Evolutionary conservation across 1,140 invertebrate species (phyloP).

Genomic region (Trichonephila clavipes): DNA sequence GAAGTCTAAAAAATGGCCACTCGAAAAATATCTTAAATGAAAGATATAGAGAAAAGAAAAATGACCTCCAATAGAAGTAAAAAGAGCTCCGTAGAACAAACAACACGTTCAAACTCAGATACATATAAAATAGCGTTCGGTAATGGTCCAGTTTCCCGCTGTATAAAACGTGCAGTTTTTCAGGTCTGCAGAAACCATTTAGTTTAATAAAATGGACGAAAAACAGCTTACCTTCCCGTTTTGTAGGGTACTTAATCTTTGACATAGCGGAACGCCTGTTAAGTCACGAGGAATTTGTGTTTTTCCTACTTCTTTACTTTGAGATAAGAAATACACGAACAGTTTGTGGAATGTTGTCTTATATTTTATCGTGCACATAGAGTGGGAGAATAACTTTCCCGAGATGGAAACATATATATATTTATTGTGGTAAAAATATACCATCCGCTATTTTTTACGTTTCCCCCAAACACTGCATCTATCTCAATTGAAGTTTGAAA

Average conservation of each 20-base stretch:
- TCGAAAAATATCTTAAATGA: conserved; percentile 42
- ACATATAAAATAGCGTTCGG: conserved; percentile 60
- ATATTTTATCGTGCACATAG: conserved; percentile 69
- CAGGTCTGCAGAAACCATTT: conserved; percentile 77
- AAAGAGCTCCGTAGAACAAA: background rate
- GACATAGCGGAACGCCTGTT: conserved; percentile 75
- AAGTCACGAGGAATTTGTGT: conserved; percentile 75
- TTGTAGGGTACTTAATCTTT: conserved; percentile 76
- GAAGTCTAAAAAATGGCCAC: conserved; percentile 20
- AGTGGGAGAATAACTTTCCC: conserved; percentile 27
- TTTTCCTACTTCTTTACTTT: conserved; percentile 47
- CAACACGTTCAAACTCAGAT: conserved; percentile 31
- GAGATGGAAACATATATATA: conserved; percentile 74
- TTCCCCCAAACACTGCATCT: conserved; percentile 55
- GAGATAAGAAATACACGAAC: conserved; percentile 75
- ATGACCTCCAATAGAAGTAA: conserved; percentile 42
- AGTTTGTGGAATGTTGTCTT: conserved; percentile 72
- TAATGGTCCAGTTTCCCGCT: conserved; percentile 72
- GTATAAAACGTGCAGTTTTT: conserved; percentile 77
- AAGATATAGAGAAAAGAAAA: conserved; percentile 44
- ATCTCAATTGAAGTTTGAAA: conserved; percentile 72
- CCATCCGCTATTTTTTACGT: conserved; percentile 44
- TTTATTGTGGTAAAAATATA: conserved; percentile 74
- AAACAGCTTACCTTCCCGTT: conserved; percentile 71
- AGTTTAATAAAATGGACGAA: conserved; percentile 77